Evolutionary conservation across 2,113 vertebrate genomes (phyloP), one percentile per base, ranked within the genome.

Genomic region (Nansenia antarctica): DNA sequence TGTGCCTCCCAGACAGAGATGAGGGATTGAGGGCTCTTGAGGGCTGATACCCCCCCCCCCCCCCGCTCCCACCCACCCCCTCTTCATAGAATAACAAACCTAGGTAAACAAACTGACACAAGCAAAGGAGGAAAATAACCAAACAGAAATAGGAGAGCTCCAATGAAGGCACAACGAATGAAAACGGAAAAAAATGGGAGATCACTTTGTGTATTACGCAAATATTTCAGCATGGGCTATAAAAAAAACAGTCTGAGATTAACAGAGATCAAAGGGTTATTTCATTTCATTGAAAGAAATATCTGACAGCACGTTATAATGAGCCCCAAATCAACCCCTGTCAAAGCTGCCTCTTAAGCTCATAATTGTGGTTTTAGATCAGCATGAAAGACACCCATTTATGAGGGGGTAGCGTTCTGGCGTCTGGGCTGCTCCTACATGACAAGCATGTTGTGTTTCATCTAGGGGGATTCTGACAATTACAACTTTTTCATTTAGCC

Each of bases 341-440:
- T 80, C 72, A 79, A 88, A n/a, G 86, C 81, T 86, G 77, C 80
- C 76, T 77, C 77, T 76, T 86, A 77, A 85, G 81, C 86, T 85
- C 79, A 84, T 88, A 85, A 85, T 84, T 89, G 83, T 82, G 87
- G 82, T 83, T 86, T 82, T 67, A 86, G 76, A 82, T 85, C 82
- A 76, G 79, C 72, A 82, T 83, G 78, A 87, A 87, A 86, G 77
- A 84, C 69, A 60, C 58, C 65, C 78, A 74, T 82, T 85, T 79
- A 70, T 76, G 74, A 83, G 81, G 35, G 42, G 34, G 72, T 47
- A 55, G 61, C 42, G n/a, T 30, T 58, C 45, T 49, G 45, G 45
- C 45, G n/a, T n/a, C 30, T 68, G 45, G 62, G 60, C 65, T 47
- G 62, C 61, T 71, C 69, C 75, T 67, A 62, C 52, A 54, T 49